These are phyloP conservation scores for Echiichthys vipera DNA, from an alignment of 2,797 vertebrate genomes.

Conservation along the genomic window DNA sequence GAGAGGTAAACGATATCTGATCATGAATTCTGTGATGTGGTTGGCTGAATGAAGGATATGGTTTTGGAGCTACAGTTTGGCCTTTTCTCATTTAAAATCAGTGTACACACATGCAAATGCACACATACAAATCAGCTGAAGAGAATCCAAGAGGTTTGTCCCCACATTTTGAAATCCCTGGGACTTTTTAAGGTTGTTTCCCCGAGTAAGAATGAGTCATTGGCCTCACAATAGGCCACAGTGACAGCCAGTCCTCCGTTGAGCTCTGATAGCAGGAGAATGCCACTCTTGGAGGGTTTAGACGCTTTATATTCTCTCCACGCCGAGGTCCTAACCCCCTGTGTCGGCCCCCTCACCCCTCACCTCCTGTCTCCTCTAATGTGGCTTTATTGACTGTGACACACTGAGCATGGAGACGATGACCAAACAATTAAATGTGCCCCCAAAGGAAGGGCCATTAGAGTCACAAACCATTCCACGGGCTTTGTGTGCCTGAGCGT, in stretches of 20 bases:
- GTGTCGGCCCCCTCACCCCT: constrained; percentile 71
- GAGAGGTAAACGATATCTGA: constrained; percentile 57
- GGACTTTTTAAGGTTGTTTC: constrained; percentile 64
- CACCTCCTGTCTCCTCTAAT: constrained; percentile 80
- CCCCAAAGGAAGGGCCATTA: constrained; percentile 72
- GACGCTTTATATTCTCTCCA: constrained; percentile 75
- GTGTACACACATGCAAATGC: constrained; percentile 47
- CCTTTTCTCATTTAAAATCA: constrained; percentile 42
- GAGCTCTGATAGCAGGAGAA: constrained; percentile 71
- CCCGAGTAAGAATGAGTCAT: constrained; percentile 74
- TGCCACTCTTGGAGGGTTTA: constrained; percentile 68
- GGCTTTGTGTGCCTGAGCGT: constrained; percentile 45
- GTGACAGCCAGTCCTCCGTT: constrained; percentile 69
- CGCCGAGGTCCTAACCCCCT: constrained; percentile 72
- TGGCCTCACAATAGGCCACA: constrained; percentile 75
- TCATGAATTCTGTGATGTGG: constrained; percentile 28
- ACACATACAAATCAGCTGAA: constrained; percentile 51
- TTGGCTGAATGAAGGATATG: constrained; percentile 26
- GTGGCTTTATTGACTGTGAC: constrained; percentile 88
- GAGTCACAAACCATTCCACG: constrained; percentile 60
- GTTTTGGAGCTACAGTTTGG: too few relatives aligned
- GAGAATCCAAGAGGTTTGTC: constrained; percentile 56
- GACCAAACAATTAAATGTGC: constrained; percentile 79
- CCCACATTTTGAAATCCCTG: constrained; percentile 59
- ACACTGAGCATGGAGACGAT: constrained; percentile 81